Base-by-base conservation (phyloP, 2,888 invertebrate genomes). In the Carcina quercana region DNA sequence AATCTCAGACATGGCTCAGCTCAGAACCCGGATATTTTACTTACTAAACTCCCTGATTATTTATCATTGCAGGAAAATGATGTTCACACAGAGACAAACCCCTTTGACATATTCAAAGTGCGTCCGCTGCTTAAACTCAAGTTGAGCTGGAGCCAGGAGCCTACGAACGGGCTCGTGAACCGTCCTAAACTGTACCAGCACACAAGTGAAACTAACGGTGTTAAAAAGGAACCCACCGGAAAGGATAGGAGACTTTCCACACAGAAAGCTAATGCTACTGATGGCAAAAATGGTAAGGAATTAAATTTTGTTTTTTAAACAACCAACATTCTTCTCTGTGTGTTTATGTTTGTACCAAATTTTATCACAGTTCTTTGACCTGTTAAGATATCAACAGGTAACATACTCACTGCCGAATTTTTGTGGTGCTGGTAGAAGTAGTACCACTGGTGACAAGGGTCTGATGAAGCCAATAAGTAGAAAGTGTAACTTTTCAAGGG, bases 71-170 rank as follows among this genome's bases (percentile, higher is more conserved):
- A 40, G 37, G 35, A 35, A 12, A 32, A 35, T 13, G 33, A 38
- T 14, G 17, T 38, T 4, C 33, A 35, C 20, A 22, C 35, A 14
- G 37, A 37, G 12, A 30, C 34, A 15, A 86, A 79, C 35, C 89
- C 90, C 24, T 90, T 94, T 59, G 93, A 94, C 50, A 86, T 90
- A 34, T 93, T 94, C 59, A 89, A 89, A 72, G 89, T 91, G 49
- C 88, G 91, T 35, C 95, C 96, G 0, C 89, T 92, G 38, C 78
- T 97, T 2, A 96, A 95, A 72, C 91, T 97, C 55, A 90, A 91
- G 51, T 78, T 97, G 27, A 89, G 89, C 49, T 96, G 96, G 95
- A 92, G 92, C 30, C 89, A 89, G 38, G 91, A 91, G 52, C 88
- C 90, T 0, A 87, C 88, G 17, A 88, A 86, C 30, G 87, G 87